phyloP scores from a whole-genome alignment of 2,113 vertebrate genomes.

The Ginglymostoma cirratum region DNA sequence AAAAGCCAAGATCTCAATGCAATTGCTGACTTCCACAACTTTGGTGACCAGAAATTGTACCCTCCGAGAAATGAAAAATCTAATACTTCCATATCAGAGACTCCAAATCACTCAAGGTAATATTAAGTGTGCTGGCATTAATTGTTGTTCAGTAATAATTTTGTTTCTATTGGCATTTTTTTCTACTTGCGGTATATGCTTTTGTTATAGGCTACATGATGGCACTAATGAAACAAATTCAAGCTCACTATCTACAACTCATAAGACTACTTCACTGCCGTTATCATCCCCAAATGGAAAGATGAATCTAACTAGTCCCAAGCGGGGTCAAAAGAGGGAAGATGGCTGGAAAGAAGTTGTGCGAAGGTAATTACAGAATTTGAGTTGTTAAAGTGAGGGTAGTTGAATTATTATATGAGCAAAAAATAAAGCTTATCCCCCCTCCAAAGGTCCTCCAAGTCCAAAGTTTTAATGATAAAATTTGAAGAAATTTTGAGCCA shows the following conservation, averaged over 20 bases:
- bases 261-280: conserved; percentile 83
- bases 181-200: background rate
- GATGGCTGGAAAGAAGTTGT: conserved; percentile 99
- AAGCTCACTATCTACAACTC: conserved; percentile 69
- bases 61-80: conserved; percentile 77
- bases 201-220: conserved; percentile 68
- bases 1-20: conserved; percentile 91
- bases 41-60: conserved; percentile 68
- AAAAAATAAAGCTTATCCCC: background rate
- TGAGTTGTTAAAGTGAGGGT: background rate
- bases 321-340: conserved; percentile 94
- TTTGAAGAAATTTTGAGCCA: background rate
- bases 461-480: background rate
- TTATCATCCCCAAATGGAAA: conserved; percentile 82
- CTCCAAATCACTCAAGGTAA: conserved; percentile 61
- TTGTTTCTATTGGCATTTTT: background rate
- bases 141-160: background rate
- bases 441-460: background rate
- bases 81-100: conserved; percentile 75
- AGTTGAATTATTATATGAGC: background rate
- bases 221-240: conserved; percentile 65
- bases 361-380: conserved; percentile 64
- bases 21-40: conserved; percentile 70
- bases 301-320: conserved; percentile 90
- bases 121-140: conserved; percentile 8